Evolutionary conservation across 2,888 invertebrate species (phyloP).

Genomic region (Erebia palarica): DNA sequence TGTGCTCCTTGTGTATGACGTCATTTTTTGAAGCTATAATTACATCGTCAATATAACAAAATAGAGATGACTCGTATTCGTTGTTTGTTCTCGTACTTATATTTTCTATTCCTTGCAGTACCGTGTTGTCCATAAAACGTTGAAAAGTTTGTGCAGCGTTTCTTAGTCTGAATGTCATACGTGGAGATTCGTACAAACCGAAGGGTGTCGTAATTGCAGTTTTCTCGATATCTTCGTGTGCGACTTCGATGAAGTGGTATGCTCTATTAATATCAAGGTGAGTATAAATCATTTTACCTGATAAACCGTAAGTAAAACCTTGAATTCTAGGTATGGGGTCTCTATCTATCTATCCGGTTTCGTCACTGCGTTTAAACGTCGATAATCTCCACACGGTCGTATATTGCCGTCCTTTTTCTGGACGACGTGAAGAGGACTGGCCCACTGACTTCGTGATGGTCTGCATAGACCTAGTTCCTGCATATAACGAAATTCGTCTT

Average conservation of each 20-base stretch:
- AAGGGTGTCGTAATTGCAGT: slow-evolving; percentile 37
- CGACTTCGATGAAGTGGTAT: slow-evolving; percentile 33
- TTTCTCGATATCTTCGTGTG: slow-evolving; percentile 35
- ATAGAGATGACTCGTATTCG: slow-evolving; percentile 29
- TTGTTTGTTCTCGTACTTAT: not conserved
- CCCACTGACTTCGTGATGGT: slow-evolving; percentile 36
- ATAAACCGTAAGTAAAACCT: slow-evolving; percentile 33
- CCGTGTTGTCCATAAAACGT: slow-evolving; percentile 41
- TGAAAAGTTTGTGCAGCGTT: slow-evolving; percentile 52
- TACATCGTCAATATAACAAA: slow-evolving; percentile 52
- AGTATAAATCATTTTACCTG: slow-evolving; percentile 34
- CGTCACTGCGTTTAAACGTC: slow-evolving; percentile 51
- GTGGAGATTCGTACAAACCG: slow-evolving; percentile 47
- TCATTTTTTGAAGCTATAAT: slow-evolving; percentile 38
- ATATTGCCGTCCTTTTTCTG: slow-evolving; percentile 39
- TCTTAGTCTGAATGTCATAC: slow-evolving; percentile 40
- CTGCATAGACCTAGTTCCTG: not conserved
- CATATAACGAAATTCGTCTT: not conserved
- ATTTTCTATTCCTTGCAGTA: slow-evolving; percentile 39
- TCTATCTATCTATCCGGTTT: slow-evolving; percentile 48
- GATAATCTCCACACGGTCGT: slow-evolving; percentile 57
- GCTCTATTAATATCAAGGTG: slow-evolving; percentile 34
- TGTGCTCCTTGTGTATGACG: slow-evolving; percentile 34
- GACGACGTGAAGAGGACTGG: slow-evolving; percentile 48
- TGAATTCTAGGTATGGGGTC: slow-evolving; percentile 33